Evolutionary conservation across 2,888 invertebrate genomes (phyloP), one percentile per base, ranked within the genome.

Genomic region (Ophion slaviceki): DNA sequence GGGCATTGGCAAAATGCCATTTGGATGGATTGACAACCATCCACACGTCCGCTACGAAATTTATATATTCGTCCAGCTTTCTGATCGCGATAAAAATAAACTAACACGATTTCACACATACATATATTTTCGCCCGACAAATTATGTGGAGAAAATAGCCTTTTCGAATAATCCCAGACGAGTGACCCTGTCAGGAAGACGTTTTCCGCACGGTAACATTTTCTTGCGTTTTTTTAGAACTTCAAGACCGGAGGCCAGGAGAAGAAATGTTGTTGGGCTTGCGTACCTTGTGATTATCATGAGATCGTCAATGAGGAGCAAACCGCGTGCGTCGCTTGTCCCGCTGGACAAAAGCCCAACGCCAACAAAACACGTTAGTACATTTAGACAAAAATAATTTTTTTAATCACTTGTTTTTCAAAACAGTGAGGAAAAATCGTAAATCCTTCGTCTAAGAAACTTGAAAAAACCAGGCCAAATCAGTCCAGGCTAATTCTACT

Each of bases 251-350:
- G 95, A 85, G 95, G 96, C 74, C 94, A 95, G 89, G 95, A 96
- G 88, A 95, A 96, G 86, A 94, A 95, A 67, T 97, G 97, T 92
- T 97, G 97, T 94, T 97, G 97, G 97, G 95, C 96, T 67, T 97
- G 97, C 93, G 96, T 96, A 45, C 94, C 95, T 6, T 97, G 97
- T 94, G 95, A 95, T 86, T 94, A 95, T 85, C 95, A 96, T 86
- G 95, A 96, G 92, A 95, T 95, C 90, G 94, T 96, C 70, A 93
- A 95, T 83, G 94, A 96, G 87, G 95, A 96, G 86, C 95, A 95
- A 80, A 94, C 94, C 32, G 87, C 86, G 8, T 97, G 97, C 91
- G 92, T 94, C 77, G 92, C 94, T 8, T 97, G 97, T 90, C 94
- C 94, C 2, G 92, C 94, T 77, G 97, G 97, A 47, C 95, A 94